These are phyloP conservation scores for Lottia gigantea DNA, from an alignment of 2,888 invertebrate genomes.

Conservation along the genomic window DNA sequence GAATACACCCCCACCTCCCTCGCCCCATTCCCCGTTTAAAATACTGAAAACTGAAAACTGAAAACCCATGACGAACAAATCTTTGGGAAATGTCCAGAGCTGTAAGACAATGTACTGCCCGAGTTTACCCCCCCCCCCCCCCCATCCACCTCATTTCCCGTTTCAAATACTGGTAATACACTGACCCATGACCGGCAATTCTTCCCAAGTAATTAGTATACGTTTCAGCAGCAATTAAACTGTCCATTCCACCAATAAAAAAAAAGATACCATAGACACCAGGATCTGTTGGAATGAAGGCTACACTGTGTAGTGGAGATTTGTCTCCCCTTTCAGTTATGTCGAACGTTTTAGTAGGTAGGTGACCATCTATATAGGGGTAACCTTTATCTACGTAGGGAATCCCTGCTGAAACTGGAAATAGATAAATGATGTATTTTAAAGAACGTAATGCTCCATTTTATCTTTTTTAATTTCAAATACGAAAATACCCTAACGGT, in stretches of 20 bases:
- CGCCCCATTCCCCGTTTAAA: too few relatives aligned
- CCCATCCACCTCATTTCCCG: too few relatives aligned
- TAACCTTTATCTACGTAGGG: slow-evolving; percentile 15
- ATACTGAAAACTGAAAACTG: too few relatives aligned
- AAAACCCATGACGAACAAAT: too few relatives aligned
- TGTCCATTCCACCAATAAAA: slow-evolving; percentile 14
- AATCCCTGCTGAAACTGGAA: background rate
- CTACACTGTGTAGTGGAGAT: slow-evolving; percentile 10
- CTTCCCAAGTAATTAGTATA: slow-evolving; percentile 1
- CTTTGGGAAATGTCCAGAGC: too few relatives aligned
- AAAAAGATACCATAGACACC: slow-evolving; percentile 12
- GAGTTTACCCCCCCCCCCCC: too few relatives aligned
- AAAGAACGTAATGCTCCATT: too few relatives aligned
- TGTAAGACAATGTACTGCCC: too few relatives aligned
- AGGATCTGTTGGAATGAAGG: background rate
- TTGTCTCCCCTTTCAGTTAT: background rate
- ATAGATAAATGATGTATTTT: too few relatives aligned
- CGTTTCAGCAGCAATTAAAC: background rate
- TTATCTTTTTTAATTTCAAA: too few relatives aligned
- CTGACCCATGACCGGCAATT: slow-evolving; percentile 15
- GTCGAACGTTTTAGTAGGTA: background rate
- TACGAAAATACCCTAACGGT: too few relatives aligned
- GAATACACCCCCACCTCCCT: too few relatives aligned
- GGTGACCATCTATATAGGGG: slow-evolving; percentile 4
- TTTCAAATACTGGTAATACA: background rate